Base-by-base conservation (phyloP, 2,113 vertebrate species). In the Porphyrio hochstetteri region DNA sequence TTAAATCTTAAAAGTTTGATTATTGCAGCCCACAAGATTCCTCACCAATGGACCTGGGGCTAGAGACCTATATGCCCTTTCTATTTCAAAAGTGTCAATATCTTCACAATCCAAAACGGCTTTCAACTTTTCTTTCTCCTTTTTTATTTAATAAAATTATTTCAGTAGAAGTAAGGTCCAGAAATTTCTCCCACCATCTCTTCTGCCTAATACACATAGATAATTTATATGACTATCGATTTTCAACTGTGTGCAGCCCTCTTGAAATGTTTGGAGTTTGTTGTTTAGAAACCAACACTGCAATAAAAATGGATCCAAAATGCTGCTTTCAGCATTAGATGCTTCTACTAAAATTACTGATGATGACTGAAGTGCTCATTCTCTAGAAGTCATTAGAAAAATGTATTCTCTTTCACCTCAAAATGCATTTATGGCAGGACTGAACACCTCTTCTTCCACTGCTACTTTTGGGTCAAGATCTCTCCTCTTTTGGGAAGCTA, bases 1-100 rank as follows among this genome's bases (percentile, higher is more conserved):
- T 96, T 96, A 89, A 88, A 89, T 77, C 75, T 92, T 94, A 44
- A 42, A 95, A 96, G 95, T 97, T 91, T 96, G 95, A 95, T 95
- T 97, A 94, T 97, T 91, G 50, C 63, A 96, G n/a, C 81, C 91
- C 95, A 95, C 89, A 70, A 97, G 55, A 70, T 91, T 96, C 76
- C 94, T 92, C 70, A 92, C 52, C 9, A 86, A 17, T 76, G 68
- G 91, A 95, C 81, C 92, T 57, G 82, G 82, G 85, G 61, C 78
- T 95, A 93, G 71, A 61, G 79, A 93, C 93, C 90, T 68, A 9
- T 69, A 52, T 95, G 95, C 79, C 92, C 96, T 94, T 86, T 94
- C 80, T 14, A 50, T 93, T 97, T 96, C 84, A 86, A 67, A 96
- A 95, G 67, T 92, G 88, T 93, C 88, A 85, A 86, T 96, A 96